Evolutionary conservation across 2,113 vertebrate genomes (phyloP).

Genomic region (Maccullochella peelii): DNA sequence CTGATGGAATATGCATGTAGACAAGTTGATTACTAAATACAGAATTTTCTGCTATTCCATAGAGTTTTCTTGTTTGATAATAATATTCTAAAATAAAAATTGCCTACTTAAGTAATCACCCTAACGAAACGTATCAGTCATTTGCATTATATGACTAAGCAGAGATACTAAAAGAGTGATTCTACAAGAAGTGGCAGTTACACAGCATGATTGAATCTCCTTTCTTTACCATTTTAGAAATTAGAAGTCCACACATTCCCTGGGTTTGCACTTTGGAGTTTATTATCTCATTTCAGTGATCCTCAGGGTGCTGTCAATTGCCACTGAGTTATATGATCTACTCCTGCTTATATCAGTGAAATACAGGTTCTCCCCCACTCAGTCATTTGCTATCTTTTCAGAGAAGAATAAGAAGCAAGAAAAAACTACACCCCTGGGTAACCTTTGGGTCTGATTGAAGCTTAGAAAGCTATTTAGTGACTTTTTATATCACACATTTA

Average conservation of each 20-base stretch:
- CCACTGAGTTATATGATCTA: constrained; percentile 53
- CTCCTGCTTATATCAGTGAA: constrained; percentile 57
- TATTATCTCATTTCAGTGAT: constrained; percentile 65
- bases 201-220: constrained; percentile 37
- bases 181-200: constrained; percentile 12
- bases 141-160: constrained; percentile 17
- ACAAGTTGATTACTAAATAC: neutral
- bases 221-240: constrained; percentile 35
- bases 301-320: constrained; percentile 63
- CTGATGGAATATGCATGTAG: neutral
- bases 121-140: neutral
- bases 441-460: constrained; percentile 36
- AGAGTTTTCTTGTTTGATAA: constrained; percentile 5
- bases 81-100: neutral
- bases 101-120: neutral
- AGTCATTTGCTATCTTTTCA: constrained; percentile 47
- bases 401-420: neutral
- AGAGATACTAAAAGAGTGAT: neutral
- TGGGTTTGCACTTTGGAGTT: constrained; percentile 47
- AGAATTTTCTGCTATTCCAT: neutral
- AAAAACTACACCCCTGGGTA: constrained; percentile 4
- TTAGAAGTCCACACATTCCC: constrained; percentile 33
- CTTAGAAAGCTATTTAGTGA: constrained; percentile 7
- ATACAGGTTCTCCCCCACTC: constrained; percentile 25
- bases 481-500: constrained; percentile 49